Evolutionary conservation across 2,888 invertebrate genomes (phyloP).

Genomic region (Drosophila pegasa): DNA sequence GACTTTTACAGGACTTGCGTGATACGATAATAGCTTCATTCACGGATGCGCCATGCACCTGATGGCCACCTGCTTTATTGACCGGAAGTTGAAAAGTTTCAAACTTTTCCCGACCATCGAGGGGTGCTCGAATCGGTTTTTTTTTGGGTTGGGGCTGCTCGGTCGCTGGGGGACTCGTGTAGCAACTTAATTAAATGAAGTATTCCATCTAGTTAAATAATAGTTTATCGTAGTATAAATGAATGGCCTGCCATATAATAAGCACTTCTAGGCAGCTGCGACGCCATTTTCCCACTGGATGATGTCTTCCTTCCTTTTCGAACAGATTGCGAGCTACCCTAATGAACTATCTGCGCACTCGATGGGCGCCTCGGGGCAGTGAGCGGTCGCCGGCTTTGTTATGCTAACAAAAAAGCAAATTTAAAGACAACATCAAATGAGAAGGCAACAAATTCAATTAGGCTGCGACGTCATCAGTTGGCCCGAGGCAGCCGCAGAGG

Average conservation of each 20-base stretch:
- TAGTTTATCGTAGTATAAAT: constrained; percentile 38
- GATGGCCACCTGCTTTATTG: constrained; percentile 80
- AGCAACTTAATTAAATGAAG: constrained; percentile 69
- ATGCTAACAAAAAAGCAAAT: constrained; percentile 46
- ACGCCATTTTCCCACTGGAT: constrained; percentile 48
- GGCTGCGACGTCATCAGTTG: constrained; percentile 55
- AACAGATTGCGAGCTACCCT: constrained; percentile 46
- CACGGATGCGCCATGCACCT: constrained; percentile 74
- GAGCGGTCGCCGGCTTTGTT: constrained; percentile 60
- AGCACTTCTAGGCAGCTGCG: constrained; percentile 41
- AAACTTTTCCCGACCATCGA: constrained; percentile 60
- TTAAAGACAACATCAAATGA: constrained; percentile 61
- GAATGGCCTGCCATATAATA: constrained; percentile 16
- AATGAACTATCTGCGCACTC: constrained; percentile 59
- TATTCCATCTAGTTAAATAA: constrained; percentile 37
- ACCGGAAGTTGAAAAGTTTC: constrained; percentile 82
- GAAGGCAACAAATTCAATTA: constrained; percentile 77
- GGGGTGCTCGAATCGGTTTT: constrained; percentile 17
- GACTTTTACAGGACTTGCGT: constrained; percentile 59
- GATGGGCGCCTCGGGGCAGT: constrained; percentile 42
- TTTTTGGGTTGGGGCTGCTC: constrained; percentile 14
- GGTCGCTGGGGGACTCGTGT: constrained; percentile 48
- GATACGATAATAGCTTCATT: constrained; percentile 72
- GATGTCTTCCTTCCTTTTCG: constrained; percentile 6
- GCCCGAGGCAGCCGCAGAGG: constrained; percentile 49